phyloP scores from a whole-genome alignment of 2,113 vertebrate species.

The Phrynosoma platyrhinos region DNA sequence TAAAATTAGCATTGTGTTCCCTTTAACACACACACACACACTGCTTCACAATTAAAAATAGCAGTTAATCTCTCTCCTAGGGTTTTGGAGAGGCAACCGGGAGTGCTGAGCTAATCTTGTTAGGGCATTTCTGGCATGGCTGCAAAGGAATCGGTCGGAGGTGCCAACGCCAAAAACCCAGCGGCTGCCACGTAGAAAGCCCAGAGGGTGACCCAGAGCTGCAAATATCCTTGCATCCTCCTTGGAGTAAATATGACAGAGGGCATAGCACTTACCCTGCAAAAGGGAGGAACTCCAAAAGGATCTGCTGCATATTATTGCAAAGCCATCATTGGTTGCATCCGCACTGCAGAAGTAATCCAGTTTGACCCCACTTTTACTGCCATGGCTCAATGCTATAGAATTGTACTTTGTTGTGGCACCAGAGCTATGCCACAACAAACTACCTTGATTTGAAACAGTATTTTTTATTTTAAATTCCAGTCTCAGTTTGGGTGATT shows the following conservation, averaged over 20 bases:
- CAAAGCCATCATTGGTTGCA: too few species aligned
- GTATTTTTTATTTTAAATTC: too few species aligned
- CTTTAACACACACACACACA: not conserved
- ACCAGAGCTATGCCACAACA: too few species aligned
- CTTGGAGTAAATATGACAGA: not conserved
- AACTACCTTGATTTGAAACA: too few species aligned
- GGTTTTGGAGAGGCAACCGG: not conserved
- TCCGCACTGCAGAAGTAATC: too few species aligned
- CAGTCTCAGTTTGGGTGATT: too few species aligned
- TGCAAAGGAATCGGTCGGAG: not conserved
- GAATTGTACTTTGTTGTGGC: too few species aligned
- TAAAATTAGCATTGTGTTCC: not conserved
- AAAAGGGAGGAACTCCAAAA: not conserved
- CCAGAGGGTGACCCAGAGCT: too few species aligned
- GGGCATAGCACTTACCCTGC: too few species aligned
- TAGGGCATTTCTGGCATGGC: constrained; percentile 14
- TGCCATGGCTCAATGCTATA: too few species aligned
- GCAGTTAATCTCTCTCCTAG: not conserved
- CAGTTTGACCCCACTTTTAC: too few species aligned
- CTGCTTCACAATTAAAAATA: constrained; percentile 2
- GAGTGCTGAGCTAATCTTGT: not conserved
- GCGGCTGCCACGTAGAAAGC: not conserved
- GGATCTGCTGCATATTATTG: not conserved
- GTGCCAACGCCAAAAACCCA: not conserved
- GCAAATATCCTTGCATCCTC: not conserved